Conservation (phyloP, 2,113 vertebrate genomes). For the Microtus ochrogaster region DNA sequence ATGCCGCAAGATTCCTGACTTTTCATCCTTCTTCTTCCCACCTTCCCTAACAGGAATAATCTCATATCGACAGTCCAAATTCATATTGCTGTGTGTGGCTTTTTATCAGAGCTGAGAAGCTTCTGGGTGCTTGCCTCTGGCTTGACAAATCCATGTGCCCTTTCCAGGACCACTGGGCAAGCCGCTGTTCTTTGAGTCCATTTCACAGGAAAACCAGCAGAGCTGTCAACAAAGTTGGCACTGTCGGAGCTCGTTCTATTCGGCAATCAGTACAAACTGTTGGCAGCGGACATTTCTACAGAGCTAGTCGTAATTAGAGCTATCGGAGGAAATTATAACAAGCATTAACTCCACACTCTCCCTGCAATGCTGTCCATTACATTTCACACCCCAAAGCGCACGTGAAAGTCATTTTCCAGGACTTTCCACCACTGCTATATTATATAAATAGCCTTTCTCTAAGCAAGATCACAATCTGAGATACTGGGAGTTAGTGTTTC, state of each 20-base stretch:
- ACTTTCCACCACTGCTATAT: neutral
- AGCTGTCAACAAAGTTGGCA: neutral
- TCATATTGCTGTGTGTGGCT: neutral
- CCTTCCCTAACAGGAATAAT: neutral
- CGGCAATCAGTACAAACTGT: neutral
- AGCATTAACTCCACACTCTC: neutral
- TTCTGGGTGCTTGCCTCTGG: constrained; percentile 4
- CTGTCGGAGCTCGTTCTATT: neutral
- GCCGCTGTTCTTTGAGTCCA: neutral
- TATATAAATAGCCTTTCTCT: neutral
- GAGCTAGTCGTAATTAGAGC: neutral
- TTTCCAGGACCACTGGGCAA: neutral
- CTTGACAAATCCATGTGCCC: neutral
- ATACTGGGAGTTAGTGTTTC: neutral
- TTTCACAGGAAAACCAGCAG: neutral
- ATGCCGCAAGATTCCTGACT: neutral
- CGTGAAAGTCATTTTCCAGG: neutral
- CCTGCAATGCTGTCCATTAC: neutral
- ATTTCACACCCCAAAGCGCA: neutral
- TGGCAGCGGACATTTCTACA: neutral
- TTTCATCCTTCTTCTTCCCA: neutral
- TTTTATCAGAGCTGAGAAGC: neutral
- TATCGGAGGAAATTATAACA: neutral
- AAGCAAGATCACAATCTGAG: neutral
- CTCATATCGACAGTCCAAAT: neutral